Evolutionary conservation across 2,797 vertebrate genomes (phyloP).

Genomic region (Peromyscus eremicus): DNA sequence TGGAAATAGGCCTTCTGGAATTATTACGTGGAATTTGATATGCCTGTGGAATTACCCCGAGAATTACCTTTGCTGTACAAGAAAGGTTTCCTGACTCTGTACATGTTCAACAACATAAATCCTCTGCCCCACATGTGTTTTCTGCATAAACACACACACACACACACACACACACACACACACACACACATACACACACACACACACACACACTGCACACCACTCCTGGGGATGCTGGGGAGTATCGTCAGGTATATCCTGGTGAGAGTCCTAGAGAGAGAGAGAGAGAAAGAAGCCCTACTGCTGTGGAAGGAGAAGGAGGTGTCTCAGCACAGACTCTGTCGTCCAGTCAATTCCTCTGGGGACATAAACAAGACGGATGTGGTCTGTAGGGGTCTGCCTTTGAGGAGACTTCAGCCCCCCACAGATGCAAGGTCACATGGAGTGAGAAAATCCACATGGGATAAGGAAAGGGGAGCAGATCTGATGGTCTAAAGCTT

Average conservation of each 20-base stretch:
- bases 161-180: too few species aligned
- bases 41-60: background rate
- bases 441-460: background rate
- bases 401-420: background rate
- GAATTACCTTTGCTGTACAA: background rate
- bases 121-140: background rate
- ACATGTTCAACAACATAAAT: background rate
- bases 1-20: background rate
- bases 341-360: background rate
- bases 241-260: background rate
- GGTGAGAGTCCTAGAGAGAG: background rate
- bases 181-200: background rate
- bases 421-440: background rate
- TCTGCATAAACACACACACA: background rate
- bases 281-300: background rate
- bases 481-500: background rate
- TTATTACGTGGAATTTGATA: background rate
- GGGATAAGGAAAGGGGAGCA: background rate
- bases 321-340: background rate
- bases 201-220: too few species aligned
- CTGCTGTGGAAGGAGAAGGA: background rate
- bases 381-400: background rate
- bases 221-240: background rate
- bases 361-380: background rate
- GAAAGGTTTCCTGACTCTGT: background rate